phyloP scores from a whole-genome alignment of 1,140 invertebrate genomes.

The Drosophila kikkawai region DNA sequence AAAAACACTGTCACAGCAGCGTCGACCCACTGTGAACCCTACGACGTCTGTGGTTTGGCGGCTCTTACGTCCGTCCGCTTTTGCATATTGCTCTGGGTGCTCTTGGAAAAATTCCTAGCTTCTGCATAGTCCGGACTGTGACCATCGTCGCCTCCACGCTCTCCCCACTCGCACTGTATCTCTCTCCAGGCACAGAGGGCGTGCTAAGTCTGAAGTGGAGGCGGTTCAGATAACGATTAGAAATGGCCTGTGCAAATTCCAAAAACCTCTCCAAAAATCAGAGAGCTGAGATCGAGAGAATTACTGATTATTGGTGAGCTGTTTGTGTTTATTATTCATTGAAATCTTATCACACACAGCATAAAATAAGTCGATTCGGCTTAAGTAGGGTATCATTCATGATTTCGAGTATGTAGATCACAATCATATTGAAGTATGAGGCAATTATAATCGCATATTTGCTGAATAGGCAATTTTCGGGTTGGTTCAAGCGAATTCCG shows the following conservation, averaged over 20 bases:
- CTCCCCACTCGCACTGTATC: conserved; percentile 7
- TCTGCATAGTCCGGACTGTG: conserved; percentile 32
- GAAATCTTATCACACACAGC: conserved; percentile 19
- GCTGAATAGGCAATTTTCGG: conserved; percentile 5
- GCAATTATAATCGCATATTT: conserved; percentile 2
- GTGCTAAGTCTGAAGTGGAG: conserved; percentile 26
- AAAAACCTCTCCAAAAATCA: conserved; percentile 20
- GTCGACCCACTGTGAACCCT: conserved; percentile 57
- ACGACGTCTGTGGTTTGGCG: conserved; percentile 25
- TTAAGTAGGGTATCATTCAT: conserved; percentile 10
- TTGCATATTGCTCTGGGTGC: conserved; percentile 23
- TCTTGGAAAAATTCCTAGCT: conserved; percentile 42
- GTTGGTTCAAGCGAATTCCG: not conserved
- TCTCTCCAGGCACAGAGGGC: conserved; percentile 25
- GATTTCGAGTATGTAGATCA: conserved; percentile 7
- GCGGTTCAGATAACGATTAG: conserved; percentile 21
- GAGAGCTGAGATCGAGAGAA: conserved; percentile 11
- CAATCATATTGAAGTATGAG: conserved; percentile 8
- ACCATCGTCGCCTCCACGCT: not conserved
- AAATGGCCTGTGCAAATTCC: conserved; percentile 31
- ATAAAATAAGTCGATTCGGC: conserved; percentile 7
- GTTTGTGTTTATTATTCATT: not conserved
- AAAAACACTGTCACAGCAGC: conserved; percentile 57
- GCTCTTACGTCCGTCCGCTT: conserved; percentile 32
- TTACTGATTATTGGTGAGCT: conserved; percentile 10